A percentile compares a stretch with the other conserved stretches of the same genome.
These are phyloP conservation scores for Stenichneumon culpator DNA, from an alignment of 2,888 invertebrate species.

Conservation along the genomic window DNA sequence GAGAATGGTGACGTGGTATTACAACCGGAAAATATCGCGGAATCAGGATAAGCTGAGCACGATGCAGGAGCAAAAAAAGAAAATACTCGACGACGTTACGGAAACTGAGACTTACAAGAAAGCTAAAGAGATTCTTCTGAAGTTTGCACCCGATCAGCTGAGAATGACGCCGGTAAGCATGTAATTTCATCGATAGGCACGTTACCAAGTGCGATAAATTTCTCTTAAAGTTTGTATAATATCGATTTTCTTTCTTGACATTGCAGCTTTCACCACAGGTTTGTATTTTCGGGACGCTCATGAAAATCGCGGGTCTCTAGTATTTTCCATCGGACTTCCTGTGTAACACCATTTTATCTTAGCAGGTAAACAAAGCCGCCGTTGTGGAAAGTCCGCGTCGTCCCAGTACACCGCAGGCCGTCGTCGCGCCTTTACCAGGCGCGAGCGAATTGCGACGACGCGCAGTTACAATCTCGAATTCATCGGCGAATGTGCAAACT, in stretches of 20 bases:
- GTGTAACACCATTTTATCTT: conserved; percentile 58
- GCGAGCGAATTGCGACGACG: conserved; percentile 78
- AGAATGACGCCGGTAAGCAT: conserved; percentile 81
- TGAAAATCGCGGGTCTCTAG: background rate
- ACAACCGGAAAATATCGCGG: conserved; percentile 92
- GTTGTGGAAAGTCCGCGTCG: conserved; percentile 73
- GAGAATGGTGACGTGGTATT: conserved; percentile 94
- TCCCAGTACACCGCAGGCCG: conserved; percentile 73
- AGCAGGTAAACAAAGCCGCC: conserved; percentile 71
- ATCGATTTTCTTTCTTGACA: conserved; percentile 62
- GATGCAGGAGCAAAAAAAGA: conserved; percentile 93
- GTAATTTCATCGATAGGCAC: background rate
- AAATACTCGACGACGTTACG: conserved; percentile 97
- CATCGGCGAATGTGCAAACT: conserved; percentile 70
- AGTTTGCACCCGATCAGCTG: conserved; percentile 91
- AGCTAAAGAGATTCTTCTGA: conserved; percentile 95
- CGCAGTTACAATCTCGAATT: conserved; percentile 75
- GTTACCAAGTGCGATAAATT: conserved; percentile 11
- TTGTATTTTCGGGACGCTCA: conserved; percentile 66
- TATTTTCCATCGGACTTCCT: background rate
- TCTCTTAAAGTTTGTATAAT: conserved; percentile 9
- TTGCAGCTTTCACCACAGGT: conserved; percentile 81
- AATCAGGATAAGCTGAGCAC: conserved; percentile 91
- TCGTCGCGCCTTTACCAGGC: conserved; percentile 70
- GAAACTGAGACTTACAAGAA: conserved; percentile 99